Base-by-base conservation (phyloP, 2,113 vertebrate species). In the Psittacula cyanocephala region DNA sequence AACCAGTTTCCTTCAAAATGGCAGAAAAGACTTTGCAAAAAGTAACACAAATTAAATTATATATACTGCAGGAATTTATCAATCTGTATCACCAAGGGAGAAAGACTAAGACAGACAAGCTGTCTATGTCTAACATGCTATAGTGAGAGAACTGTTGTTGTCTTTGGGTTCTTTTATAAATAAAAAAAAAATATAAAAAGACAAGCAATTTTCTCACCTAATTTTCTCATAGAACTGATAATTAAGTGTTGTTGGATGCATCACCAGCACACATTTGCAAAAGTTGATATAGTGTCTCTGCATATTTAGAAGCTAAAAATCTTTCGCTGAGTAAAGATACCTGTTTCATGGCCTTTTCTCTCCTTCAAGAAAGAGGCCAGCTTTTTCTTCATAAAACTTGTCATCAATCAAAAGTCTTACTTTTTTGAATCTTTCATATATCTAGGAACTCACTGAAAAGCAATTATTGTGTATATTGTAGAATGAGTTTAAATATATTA, bases 171-270 rank as follows among this genome's bases (percentile, higher is more conserved):
- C 90, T 96, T 98, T 98, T 97, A 97, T 97, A 98, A 98, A 98
- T 97, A 22, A 47, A 98, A 98, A 98, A 98, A 97, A 98, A 98
- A 98, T 98, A 98, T 97, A 98, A 98, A 98, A 98, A 98, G 97
- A 97, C 97, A 98, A 98, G 98, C 97, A 97, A 98, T 98, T 98
- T 98, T 98, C 98, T 98, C 98, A 98, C 98, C 98, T 98, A 98
- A 98, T 98, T 98, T 98, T 97, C 97, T 97, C 97, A 97, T 97
- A 97, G 98, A 98, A 97, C 98, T 98, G 98, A 98, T 98, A 98
- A 98, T 98, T 98, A 98, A 98, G 98, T 98, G 98, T 97, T 98
- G 98, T 96, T 97, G 96, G 84, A 92, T 98, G 97, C 96, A 97
- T 97, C 97, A 97, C 94, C 97, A 97, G 97, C 91, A 97, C 93